Evolutionary conservation across 2,797 vertebrate species (phyloP).

Genomic region (Distichodus sexfasciatus): DNA sequence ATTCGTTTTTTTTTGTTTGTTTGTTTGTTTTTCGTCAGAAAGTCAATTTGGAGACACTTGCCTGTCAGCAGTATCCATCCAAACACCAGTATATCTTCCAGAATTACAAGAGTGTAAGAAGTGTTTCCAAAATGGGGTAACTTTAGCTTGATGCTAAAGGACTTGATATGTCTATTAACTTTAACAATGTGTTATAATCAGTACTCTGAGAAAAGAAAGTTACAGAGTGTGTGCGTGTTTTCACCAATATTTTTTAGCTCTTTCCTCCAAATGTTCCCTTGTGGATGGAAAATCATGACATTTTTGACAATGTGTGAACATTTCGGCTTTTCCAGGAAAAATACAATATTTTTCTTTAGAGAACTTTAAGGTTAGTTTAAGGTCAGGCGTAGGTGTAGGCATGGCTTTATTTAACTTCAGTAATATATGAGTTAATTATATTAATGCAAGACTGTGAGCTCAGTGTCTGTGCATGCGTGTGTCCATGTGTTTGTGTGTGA

Average conservation of each 20-base stretch:
- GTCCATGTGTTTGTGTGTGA: background rate
- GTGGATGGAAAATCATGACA: no score
- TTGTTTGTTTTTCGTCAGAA: constrained; percentile 2
- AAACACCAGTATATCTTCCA: constrained; percentile 7
- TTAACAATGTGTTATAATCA: background rate
- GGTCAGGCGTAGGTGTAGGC: no score
- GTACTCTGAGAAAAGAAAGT: background rate
- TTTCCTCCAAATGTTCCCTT: no score
- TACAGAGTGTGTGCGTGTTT: no score
- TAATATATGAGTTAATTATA: constrained; percentile 3
- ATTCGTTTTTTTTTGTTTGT: constrained; percentile 29
- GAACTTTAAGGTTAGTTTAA: no score
- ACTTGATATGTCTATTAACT: background rate
- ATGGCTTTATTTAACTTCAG: no score
- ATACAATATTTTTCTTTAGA: no score
- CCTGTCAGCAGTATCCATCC: constrained; percentile 1
- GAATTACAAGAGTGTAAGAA: background rate
- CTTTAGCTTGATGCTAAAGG: background rate
- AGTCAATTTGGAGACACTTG: constrained; percentile 15
- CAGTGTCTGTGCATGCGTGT: background rate
- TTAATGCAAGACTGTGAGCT: background rate
- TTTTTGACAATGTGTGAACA: no score
- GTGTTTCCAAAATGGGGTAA: background rate
- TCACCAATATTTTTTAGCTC: no score
- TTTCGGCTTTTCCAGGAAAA: no score